A percentile compares a stretch with the other conserved stretches of the same genome.
These are phyloP conservation scores for Nephrotoma appendiculata DNA, from an alignment of 2,888 invertebrate species.

Conservation along the genomic window DNA sequence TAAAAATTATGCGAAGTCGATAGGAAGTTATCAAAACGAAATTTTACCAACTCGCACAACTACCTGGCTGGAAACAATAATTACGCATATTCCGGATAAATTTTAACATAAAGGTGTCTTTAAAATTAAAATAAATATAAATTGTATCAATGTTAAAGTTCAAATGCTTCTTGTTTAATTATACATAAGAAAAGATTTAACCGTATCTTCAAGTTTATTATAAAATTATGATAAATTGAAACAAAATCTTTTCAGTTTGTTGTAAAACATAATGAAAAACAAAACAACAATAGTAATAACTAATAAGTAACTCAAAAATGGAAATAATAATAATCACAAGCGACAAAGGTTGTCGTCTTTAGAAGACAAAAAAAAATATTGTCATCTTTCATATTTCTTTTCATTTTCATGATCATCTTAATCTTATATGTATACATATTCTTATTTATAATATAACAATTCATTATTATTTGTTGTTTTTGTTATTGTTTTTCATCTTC, in stretches of 20 bases:
- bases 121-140: background rate
- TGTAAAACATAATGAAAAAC: background rate
- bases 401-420: background rate
- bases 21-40: too few relatives aligned
- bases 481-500: background rate
- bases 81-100: background rate
- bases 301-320: background rate
- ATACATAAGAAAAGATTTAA: background rate
- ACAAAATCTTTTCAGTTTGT: background rate
- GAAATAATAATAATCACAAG: background rate
- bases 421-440: background rate
- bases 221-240: background rate
- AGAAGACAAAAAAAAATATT: background rate
- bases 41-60: too few relatives aligned
- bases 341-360: background rate
- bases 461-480: background rate
- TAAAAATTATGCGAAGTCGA: too few relatives aligned
- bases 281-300: background rate
- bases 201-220: background rate
- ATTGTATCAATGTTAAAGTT: background rate
- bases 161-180: background rate
- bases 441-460: background rate
- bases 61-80: too few relatives aligned
- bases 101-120: background rate
- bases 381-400: background rate